phyloP scores from a whole-genome alignment of 37 sponge, comb jelly and placozoan genomes.

The Chondrosia reniformis region DNA sequence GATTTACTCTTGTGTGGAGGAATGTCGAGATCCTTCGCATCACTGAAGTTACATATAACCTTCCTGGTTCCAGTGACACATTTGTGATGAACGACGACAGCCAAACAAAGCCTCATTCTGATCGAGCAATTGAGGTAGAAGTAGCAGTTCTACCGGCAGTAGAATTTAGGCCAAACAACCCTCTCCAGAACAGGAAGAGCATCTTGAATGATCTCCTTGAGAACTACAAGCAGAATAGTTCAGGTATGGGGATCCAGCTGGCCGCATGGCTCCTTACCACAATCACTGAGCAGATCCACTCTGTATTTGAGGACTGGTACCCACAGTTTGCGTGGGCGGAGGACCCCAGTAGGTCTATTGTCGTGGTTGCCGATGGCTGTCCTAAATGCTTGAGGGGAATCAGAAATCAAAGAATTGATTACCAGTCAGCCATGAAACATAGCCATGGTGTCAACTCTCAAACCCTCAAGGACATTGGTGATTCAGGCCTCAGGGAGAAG shows the following conservation, averaged over 20 bases:
- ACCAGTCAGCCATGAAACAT: neutral
- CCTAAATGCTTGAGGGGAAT: conserved; percentile 23
- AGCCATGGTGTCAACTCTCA: too few relatives aligned
- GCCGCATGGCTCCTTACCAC: conserved; percentile 77
- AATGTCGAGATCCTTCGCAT: conserved; percentile 64
- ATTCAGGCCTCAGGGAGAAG: neutral
- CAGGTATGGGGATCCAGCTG: conserved; percentile 20
- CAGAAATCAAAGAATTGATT: neutral
- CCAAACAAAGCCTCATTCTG: neutral
- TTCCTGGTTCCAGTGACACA: conserved; percentile 16
- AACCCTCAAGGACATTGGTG: neutral
- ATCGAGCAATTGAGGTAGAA: conserved; percentile 41
- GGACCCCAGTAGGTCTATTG: conserved; percentile 15
- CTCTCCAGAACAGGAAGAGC: neutral
- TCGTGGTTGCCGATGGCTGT: conserved; percentile 40
- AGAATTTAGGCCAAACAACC: neutral
- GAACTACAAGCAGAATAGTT: neutral
- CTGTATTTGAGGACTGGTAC: conserved; percentile 90
- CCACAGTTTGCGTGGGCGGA: conserved; percentile 51
- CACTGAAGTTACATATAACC: conserved; percentile 20
- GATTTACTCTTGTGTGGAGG: conserved; percentile 49
- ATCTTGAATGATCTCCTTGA: neutral
- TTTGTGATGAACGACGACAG: conserved; percentile 6
- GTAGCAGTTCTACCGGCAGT: conserved; percentile 45
- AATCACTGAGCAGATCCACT: conserved; percentile 47